A percentile compares a stretch with the other conserved stretches of the same genome.
phyloP scores from a whole-genome alignment of 2,797 vertebrate species.

The Delichon dasypus region DNA sequence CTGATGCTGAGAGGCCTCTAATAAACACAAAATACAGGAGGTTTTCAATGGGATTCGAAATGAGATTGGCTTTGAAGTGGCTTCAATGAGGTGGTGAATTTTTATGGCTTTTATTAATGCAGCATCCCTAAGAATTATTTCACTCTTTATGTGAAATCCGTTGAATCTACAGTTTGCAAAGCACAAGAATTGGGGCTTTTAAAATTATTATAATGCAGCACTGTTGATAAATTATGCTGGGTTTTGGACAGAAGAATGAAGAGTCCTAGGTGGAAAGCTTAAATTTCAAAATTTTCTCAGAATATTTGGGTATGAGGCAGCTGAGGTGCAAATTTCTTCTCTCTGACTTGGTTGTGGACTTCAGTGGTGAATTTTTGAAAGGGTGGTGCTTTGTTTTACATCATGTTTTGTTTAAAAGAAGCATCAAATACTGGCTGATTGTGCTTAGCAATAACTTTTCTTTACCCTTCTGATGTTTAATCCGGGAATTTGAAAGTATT shows the following conservation, averaged over 20 bases:
- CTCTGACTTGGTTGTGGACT: background rate
- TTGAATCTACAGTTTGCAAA: background rate
- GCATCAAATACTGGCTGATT: background rate
- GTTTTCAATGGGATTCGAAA: background rate
- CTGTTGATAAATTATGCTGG: background rate
- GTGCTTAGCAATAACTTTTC: background rate
- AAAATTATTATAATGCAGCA: fast-evolving
- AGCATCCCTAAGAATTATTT: background rate
- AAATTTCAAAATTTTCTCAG: too few relatives aligned
- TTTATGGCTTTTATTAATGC: background rate
- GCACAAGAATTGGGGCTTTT: background rate
- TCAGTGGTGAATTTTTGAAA: background rate
- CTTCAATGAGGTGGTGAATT: background rate
- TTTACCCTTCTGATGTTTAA: background rate
- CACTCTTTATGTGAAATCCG: background rate
- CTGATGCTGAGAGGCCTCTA: background rate
- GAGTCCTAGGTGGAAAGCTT: background rate
- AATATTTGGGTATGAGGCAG: background rate
- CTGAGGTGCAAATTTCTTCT: background rate
- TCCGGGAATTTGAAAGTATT: background rate
- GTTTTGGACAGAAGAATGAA: background rate
- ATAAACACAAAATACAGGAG: background rate
- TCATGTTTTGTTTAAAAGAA: background rate
- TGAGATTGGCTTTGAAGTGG: constrained; percentile 1
- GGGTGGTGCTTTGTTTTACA: background rate